A percentile compares a stretch with the other conserved stretches of the same genome.
These are phyloP conservation scores for Drosophila testacea DNA, from an alignment of 2,888 invertebrate genomes.

Conservation along the genomic window DNA sequence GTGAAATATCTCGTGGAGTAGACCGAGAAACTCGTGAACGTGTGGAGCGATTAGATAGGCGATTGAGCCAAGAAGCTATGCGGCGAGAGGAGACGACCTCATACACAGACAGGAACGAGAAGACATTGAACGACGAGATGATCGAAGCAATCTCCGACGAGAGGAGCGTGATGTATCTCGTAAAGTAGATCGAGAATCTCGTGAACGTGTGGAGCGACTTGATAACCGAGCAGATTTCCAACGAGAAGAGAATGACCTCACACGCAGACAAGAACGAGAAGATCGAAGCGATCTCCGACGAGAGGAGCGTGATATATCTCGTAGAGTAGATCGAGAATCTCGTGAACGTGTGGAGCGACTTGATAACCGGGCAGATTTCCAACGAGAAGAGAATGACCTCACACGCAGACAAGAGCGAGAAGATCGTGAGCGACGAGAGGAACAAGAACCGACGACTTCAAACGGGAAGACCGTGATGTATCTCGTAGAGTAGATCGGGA, in stretches of 20 bases:
- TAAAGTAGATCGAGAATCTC: not conserved
- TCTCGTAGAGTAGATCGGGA: not conserved
- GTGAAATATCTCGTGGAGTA: no score
- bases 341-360: not conserved
- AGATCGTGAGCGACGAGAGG: not conserved
- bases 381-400: not conserved
- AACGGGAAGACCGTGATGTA: no score
- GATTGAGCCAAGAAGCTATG: not conserved
- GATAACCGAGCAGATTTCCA: not conserved
- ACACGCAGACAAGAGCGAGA: not conserved
- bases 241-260: not conserved
- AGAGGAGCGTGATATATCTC: constrained; percentile 1
- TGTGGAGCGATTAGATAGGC: not conserved
- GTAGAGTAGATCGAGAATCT: not conserved
- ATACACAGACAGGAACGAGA: not conserved
- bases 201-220: not conserved
- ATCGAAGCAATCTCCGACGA: not conserved
- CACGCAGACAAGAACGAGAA: not conserved
- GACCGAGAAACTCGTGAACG: no score
- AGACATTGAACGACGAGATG: constrained; percentile 1
- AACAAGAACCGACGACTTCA: no score
- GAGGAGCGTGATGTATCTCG: not conserved
- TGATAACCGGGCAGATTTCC: not conserved
- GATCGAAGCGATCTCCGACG: not conserved
- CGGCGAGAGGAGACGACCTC: not conserved